Conservation (phyloP, 2,113 vertebrate species). For the Theristicus caerulescens region DNA sequence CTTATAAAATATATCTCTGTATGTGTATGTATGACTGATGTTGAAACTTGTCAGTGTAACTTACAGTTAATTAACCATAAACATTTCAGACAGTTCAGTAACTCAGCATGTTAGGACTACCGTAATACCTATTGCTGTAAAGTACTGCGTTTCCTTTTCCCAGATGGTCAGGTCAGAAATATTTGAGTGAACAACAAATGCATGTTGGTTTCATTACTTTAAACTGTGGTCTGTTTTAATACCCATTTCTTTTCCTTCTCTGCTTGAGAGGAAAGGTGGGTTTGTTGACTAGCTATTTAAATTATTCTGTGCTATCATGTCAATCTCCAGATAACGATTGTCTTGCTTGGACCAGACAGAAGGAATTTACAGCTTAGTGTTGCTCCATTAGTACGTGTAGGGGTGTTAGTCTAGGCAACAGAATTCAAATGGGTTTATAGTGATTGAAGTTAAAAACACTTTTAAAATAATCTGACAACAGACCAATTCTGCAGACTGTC, state of each 20-base stretch:
- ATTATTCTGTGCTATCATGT: background rate
- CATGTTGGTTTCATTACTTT: constrained; percentile 54
- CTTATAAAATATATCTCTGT: constrained; percentile 54
- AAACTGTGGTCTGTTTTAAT: constrained; percentile 19
- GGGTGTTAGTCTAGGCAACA: background rate
- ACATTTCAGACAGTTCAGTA: constrained; percentile 60
- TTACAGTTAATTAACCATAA: constrained; percentile 67
- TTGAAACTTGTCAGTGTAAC: constrained; percentile 61
- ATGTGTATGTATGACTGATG: constrained; percentile 34
- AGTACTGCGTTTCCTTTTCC: constrained; percentile 7
- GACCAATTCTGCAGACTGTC: background rate
- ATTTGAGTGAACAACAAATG: constrained; percentile 17
- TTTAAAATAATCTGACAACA: background rate
- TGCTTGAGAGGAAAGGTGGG: background rate
- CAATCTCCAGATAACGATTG: background rate
- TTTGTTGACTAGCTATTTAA: constrained; percentile 34
- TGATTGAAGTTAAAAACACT: constrained; percentile 33
- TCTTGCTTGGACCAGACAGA: background rate
- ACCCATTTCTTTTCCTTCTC: background rate
- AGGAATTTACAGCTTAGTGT: constrained; percentile 10
- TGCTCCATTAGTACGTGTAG: background rate
- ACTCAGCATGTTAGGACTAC: constrained; percentile 41
- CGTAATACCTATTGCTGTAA: constrained; percentile 35
- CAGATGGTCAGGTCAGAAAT: constrained; percentile 48
- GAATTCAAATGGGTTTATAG: constrained; percentile 32